Percentiles rank a stretch among this genome's conserved stretches.
Conservation (phyloP, 2,797 vertebrate genomes). For the Rhabdomys pumilio region DNA sequence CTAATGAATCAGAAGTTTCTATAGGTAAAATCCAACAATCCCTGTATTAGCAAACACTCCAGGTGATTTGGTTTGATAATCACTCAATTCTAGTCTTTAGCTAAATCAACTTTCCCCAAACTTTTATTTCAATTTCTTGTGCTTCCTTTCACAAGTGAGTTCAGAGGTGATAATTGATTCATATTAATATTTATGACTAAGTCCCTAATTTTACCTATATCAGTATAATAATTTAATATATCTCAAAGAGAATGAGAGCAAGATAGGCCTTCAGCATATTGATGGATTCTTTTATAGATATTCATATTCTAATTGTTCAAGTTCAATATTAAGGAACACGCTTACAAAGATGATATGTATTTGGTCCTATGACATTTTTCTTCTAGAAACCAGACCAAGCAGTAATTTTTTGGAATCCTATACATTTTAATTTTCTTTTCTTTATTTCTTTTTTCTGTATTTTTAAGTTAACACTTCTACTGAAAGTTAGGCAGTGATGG, state of each 20-base stretch:
- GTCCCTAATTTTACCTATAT: conserved; percentile 14
- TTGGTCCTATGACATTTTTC: conserved; percentile 23
- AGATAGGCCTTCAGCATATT: neutral
- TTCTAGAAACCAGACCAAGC: neutral
- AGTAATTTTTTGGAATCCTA: neutral
- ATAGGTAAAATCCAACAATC: neutral
- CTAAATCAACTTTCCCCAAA: neutral
- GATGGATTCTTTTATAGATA: neutral
- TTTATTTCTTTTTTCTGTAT: neutral
- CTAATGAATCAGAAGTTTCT: neutral
- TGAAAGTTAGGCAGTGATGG: neutral
- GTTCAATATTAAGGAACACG: conserved; percentile 18
- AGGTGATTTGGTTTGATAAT: conserved; percentile 11
- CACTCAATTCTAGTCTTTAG: neutral
- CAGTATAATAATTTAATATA: conserved; percentile 11
- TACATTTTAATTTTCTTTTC: neutral
- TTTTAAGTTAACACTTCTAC: neutral
- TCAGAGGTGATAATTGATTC: neutral
- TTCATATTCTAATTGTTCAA: conserved; percentile 9
- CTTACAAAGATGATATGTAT: neutral
- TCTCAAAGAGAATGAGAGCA: conserved; percentile 1
- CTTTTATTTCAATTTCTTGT: conserved; percentile 6
- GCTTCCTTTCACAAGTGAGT: neutral
- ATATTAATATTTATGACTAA: conserved; percentile 23
- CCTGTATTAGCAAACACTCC: neutral